Conservation (phyloP, 2,113 vertebrate genomes). For the Electrona antarctica region DNA sequence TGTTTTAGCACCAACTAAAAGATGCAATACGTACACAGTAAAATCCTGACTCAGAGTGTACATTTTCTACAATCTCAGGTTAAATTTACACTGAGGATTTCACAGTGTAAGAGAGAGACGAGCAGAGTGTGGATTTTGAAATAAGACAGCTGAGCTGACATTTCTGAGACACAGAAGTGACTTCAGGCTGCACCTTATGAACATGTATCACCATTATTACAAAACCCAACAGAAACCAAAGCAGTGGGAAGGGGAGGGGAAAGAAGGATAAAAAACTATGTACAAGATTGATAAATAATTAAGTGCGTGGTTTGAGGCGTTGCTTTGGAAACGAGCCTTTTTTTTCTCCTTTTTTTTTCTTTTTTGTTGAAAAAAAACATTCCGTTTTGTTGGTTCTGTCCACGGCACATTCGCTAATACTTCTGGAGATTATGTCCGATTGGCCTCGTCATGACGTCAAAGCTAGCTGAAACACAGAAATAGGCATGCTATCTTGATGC, state of each 20-base stretch:
- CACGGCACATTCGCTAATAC: slow-evolving; percentile 61
- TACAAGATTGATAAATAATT: slow-evolving; percentile 81
- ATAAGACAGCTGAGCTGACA: slow-evolving; percentile 2
- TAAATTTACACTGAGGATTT: too few species aligned
- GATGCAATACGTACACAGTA: too few species aligned
- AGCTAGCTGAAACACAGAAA: slow-evolving; percentile 79
- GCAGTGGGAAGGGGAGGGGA: slow-evolving; percentile 31
- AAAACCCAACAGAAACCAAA: slow-evolving; percentile 58
- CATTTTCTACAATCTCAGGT: not conserved
- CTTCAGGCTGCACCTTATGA: slow-evolving; percentile 60
- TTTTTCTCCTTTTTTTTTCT: not conserved
- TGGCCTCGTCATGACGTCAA: slow-evolving; percentile 74
- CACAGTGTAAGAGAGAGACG: not conserved
- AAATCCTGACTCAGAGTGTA: not conserved
- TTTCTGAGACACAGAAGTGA: slow-evolving; percentile 63
- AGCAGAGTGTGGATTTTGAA: not conserved
- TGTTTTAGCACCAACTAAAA: too few species aligned
- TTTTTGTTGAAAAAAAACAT: slow-evolving; percentile 49
- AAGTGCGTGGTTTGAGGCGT: slow-evolving; percentile 80
- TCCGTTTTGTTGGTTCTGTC: slow-evolving; percentile 70
- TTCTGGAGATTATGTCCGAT: slow-evolving; percentile 65
- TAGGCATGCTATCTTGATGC: slow-evolving; percentile 82
- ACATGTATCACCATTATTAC: slow-evolving; percentile 68
- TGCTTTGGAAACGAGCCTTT: slow-evolving; percentile 75
- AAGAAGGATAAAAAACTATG: slow-evolving; percentile 79